Evolutionary conservation across 2,888 invertebrate species (phyloP).

Genomic region (Himalopsyche kuldschensis): DNA sequence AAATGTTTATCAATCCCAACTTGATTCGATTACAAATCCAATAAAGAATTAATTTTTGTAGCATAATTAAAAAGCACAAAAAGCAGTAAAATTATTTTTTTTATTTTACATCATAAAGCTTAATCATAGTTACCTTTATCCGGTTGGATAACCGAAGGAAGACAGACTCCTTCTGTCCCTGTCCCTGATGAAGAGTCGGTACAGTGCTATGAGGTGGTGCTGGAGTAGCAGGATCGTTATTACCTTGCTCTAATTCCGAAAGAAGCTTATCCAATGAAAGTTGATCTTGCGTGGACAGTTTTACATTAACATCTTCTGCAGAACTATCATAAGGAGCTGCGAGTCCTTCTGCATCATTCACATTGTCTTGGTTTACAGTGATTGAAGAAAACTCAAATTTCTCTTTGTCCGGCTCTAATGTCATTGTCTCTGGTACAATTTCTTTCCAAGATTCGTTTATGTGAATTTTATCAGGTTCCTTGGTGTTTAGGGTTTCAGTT

Average conservation of each 20-base stretch:
- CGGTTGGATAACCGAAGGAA: conserved; percentile 93
- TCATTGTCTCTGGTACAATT: background rate
- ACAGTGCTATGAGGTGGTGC: conserved; percentile 46
- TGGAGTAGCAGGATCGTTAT: conserved; percentile 51
- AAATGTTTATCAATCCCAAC: too few relatives aligned
- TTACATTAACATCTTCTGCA: conserved; percentile 34
- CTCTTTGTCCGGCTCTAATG: background rate
- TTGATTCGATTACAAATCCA: background rate
- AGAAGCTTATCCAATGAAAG: conserved; percentile 58
- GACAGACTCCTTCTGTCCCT: conserved; percentile 87
- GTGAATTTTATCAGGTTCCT: background rate
- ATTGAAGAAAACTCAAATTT: background rate
- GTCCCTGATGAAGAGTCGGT: conserved; percentile 47
- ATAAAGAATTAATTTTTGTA: too few relatives aligned
- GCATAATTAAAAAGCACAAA: too few relatives aligned
- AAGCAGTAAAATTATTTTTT: too few relatives aligned
- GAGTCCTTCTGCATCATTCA: background rate
- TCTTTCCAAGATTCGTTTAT: conserved; percentile 4
- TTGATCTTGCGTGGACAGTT: conserved; percentile 46
- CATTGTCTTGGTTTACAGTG: background rate
- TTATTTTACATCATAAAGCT: background rate
- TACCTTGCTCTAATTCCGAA: conserved; percentile 59
- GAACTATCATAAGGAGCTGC: background rate
- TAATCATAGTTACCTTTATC: conserved; percentile 71
- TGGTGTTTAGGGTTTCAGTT: conserved; percentile 8